Conservation (phyloP, 1,140 invertebrate species). For the Oscheius sp. region DNA sequence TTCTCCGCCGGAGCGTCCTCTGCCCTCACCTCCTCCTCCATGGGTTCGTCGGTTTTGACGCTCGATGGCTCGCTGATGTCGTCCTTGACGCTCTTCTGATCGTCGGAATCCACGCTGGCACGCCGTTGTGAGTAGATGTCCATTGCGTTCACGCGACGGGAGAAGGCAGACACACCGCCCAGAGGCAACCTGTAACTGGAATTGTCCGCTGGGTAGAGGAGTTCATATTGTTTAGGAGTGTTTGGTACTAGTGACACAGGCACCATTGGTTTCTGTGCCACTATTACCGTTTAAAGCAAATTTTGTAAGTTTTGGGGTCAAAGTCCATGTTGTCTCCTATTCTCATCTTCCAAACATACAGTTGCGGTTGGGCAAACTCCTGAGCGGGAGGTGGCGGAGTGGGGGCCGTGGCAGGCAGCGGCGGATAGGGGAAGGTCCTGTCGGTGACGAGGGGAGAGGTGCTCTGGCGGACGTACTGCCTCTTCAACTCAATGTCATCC, state of each 20-base stretch:
- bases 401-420: too few species aligned
- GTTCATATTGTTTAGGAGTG: too few species aligned
- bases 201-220: too few species aligned
- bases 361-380: neutral
- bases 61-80: neutral
- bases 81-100: neutral
- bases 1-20: neutral
- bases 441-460: slow-evolving; percentile 30
- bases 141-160: too few species aligned
- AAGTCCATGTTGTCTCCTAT: too few species aligned
- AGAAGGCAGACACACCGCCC: too few species aligned
- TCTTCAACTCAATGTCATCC: neutral
- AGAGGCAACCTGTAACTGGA: too few species aligned
- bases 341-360: too few species aligned
- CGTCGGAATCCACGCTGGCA: neutral
- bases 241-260: too few species aligned
- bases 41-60: neutral
- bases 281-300: too few species aligned
- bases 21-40: neutral
- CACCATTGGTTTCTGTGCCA: too few species aligned
- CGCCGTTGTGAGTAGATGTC: neutral
- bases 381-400: neutral
- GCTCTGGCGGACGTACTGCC: slow-evolving; percentile 6
- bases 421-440: slow-evolving; percentile 25
- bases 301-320: too few species aligned